phyloP scores from a whole-genome alignment of 2,113 vertebrate genomes.

The Passer montanus region DNA sequence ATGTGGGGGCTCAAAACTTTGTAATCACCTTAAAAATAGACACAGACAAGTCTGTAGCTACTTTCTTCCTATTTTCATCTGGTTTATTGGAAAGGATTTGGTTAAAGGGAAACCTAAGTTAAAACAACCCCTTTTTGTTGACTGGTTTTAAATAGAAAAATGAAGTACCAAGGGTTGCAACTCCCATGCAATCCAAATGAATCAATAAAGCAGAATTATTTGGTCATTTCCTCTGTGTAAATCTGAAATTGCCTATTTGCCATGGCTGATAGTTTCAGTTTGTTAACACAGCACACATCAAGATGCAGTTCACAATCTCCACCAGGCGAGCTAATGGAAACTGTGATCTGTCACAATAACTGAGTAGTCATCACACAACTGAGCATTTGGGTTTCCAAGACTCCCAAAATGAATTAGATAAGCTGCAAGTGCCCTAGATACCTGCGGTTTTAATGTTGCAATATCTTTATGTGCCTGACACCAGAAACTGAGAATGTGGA shows the following conservation, averaged over 20 bases:
- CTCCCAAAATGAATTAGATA: background rate
- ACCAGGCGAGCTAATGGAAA: background rate
- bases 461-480: background rate
- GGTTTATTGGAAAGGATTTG: background rate
- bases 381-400: background rate
- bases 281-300: background rate
- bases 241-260: slow-evolving; percentile 4
- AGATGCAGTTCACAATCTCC: background rate
- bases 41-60: background rate
- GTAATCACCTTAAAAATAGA: background rate
- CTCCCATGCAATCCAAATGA: background rate
- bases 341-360: background rate
- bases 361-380: background rate
- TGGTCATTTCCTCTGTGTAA: background rate
- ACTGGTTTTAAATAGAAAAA: background rate
- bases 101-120: background rate
- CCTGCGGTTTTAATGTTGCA: background rate
- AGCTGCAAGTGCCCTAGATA: background rate
- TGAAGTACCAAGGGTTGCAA: background rate
- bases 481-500: background rate
- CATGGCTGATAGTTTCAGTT: background rate
- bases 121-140: background rate
- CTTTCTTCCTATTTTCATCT: background rate
- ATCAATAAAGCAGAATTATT: background rate
- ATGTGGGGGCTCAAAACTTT: background rate